A percentile compares a stretch with the other conserved stretches of the same genome.
phyloP scores from a whole-genome alignment of 2,113 vertebrate species.

The Phaethornis superciliosus region DNA sequence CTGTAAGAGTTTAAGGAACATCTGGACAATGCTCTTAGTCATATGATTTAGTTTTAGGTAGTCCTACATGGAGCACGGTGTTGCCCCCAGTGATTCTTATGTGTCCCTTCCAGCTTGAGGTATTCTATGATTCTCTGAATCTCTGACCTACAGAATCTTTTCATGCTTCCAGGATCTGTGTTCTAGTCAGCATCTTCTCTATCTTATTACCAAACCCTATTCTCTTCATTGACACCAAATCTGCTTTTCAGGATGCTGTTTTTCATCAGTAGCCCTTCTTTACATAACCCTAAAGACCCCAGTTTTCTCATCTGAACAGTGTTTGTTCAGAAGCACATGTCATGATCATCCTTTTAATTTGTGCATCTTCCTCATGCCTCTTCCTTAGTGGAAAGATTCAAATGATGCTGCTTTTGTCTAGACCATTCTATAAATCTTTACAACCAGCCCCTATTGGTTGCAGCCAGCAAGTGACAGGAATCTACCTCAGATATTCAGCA shows the following conservation, averaged over 20 bases:
- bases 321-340: background rate
- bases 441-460: background rate
- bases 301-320: background rate
- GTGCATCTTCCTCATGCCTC: background rate
- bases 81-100: background rate
- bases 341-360: rapidly evolving
- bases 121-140: background rate
- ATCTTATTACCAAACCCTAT: background rate
- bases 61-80: background rate
- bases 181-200: background rate
- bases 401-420: background rate
- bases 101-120: background rate
- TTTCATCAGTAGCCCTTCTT: background rate
- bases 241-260: background rate
- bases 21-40: background rate
- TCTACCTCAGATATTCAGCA: background rate
- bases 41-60: background rate
- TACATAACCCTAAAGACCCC: background rate
- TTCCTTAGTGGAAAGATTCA: background rate
- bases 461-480: background rate
- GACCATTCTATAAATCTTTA: background rate
- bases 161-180: background rate
- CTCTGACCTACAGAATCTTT: background rate
- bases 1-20: background rate
- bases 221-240: background rate